Percentiles rank a stretch among this genome's conserved stretches.
phyloP scores from a whole-genome alignment of 2,113 vertebrate species.

The Eleginops maclovinus region DNA sequence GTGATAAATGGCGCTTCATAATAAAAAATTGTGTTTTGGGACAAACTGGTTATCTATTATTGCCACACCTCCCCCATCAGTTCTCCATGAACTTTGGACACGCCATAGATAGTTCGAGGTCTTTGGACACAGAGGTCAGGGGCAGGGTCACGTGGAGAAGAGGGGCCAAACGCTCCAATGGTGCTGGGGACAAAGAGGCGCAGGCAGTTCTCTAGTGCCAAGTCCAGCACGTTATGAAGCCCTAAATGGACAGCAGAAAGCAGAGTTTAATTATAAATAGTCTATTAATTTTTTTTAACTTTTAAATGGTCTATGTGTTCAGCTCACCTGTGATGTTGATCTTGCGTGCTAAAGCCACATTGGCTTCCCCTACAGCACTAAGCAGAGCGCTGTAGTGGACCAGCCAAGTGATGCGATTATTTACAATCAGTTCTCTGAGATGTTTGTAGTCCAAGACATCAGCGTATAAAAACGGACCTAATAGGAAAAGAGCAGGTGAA shows the following conservation, averaged over 20 bases:
- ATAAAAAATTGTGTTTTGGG: too few species aligned
- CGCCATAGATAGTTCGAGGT: constrained; percentile 85
- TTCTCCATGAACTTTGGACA: constrained; percentile 86
- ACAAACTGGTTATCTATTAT: not conserved
- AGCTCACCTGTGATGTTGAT: constrained; percentile 86
- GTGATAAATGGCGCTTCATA: too few species aligned
- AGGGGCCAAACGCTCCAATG: constrained; percentile 84
- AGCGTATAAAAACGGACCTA: constrained; percentile 84
- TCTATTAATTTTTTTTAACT: not conserved
- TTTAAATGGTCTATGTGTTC: not conserved
- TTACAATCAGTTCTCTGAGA: constrained; percentile 83
- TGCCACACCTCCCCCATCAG: constrained; percentile 84
- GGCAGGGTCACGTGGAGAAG: constrained; percentile 83
- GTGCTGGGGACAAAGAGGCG: constrained; percentile 86
- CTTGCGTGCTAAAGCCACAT: constrained; percentile 82
- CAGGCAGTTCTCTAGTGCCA: constrained; percentile 84
- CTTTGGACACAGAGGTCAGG: constrained; percentile 86
- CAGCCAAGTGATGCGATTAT: constrained; percentile 83
- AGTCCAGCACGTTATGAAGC: constrained; percentile 84
- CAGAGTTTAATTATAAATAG: not conserved
- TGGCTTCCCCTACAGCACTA: constrained; percentile 83
- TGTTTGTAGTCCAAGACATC: constrained; percentile 85
- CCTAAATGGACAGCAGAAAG: constrained; percentile 66
- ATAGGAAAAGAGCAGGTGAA: not conserved
- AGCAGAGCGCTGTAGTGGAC: constrained; percentile 85